A percentile compares a stretch with the other conserved stretches of the same genome.
phyloP scores from a whole-genome alignment of 2,113 vertebrate species.

The Laticauda colubrina region DNA sequence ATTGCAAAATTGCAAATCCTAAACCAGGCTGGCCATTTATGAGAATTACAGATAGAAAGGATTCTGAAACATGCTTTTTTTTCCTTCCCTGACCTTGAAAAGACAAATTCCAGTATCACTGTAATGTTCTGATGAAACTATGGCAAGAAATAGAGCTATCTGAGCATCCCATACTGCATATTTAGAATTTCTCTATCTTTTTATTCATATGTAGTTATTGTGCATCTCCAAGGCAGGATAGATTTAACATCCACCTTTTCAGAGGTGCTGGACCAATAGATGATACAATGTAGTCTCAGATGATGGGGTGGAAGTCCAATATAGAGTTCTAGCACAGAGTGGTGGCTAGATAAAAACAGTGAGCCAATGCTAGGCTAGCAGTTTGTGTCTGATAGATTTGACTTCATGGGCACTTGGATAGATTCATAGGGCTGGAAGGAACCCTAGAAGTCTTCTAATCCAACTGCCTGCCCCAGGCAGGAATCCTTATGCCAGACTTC shows the following conservation, averaged over 20 bases:
- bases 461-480: neutral
- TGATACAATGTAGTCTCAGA: neutral
- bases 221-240: neutral
- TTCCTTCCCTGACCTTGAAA: neutral
- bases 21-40: neutral
- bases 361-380: neutral
- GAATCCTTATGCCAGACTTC: neutral
- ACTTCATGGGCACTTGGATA: neutral
- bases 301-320: neutral
- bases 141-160: neutral
- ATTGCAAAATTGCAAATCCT: neutral
- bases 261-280: neutral
- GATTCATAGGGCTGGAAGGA: neutral
- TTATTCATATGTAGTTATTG: neutral
- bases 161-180: neutral
- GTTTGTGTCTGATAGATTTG: neutral
- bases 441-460: neutral
- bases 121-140: neutral
- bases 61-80: neutral
- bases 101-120: neutral
- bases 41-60: neutral
- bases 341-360: neutral
- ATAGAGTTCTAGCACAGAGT: neutral
- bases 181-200: neutral
- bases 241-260: neutral